A percentile compares a stretch with the other conserved stretches of the same genome.
Evolutionary conservation across 2,888 invertebrate genomes (phyloP).

Genomic region (Tetranychus truncatus): DNA sequence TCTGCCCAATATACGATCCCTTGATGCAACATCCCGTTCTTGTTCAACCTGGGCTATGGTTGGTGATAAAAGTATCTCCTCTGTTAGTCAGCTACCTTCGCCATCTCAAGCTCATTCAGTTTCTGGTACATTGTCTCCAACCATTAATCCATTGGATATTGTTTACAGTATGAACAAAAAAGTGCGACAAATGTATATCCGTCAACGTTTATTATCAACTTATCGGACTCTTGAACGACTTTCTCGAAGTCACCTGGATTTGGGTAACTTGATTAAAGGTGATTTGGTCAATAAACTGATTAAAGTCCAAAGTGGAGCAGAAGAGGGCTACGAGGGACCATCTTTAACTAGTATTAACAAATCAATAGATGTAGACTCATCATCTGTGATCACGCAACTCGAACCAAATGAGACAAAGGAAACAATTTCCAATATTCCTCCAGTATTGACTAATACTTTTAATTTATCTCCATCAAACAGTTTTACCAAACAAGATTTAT

Average conservation of each 20-base stretch:
- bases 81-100: conserved; percentile 61
- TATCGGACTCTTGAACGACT: conserved; percentile 60
- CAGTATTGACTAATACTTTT: neutral
- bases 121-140: conserved; percentile 27
- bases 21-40: conserved; percentile 48
- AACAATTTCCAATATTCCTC: neutral
- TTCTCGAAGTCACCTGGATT: conserved; percentile 64
- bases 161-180: conserved; percentile 61
- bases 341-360: neutral
- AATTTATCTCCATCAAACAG: neutral
- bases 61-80: conserved; percentile 44
- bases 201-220: conserved; percentile 54
- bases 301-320: neutral
- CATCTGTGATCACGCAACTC: neutral
- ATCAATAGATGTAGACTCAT: neutral
- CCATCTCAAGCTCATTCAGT: conserved; percentile 41
- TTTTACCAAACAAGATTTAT: neutral
- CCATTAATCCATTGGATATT: conserved; percentile 47
- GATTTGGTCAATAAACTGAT: neutral
- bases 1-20: conserved; percentile 30
- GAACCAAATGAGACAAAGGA: neutral
- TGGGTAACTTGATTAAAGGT: conserved; percentile 30
- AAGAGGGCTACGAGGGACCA: neutral
- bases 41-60: conserved; percentile 75
- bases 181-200: conserved; percentile 62